Evolutionary conservation across 2,888 invertebrate species (phyloP).

Genomic region (Steinernema carpocapsae): DNA sequence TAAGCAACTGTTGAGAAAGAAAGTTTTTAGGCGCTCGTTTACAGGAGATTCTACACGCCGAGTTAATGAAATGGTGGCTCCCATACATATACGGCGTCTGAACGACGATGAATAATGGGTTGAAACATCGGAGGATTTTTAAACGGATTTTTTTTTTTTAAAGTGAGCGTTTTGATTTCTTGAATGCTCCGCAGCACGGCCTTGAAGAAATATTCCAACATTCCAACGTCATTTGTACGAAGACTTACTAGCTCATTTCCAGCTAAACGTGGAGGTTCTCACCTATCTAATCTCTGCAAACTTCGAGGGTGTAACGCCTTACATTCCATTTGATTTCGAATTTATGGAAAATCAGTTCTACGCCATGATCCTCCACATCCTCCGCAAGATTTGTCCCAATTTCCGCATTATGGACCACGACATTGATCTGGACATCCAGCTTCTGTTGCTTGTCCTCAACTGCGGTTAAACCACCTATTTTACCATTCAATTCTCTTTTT

Average conservation of each 20-base stretch:
- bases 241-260: no score
- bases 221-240: no score
- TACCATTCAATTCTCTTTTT: neutral
- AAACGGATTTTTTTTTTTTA: no score
- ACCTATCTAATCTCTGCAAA: neutral
- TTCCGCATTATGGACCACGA: neutral
- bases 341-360: neutral
- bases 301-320: constrained; percentile 2
- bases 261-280: constrained; percentile 12
- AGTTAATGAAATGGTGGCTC: constrained; percentile 8
- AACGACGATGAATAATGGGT: constrained; percentile 25
- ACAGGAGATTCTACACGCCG: neutral
- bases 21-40: constrained; percentile 3
- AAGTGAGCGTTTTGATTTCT: no score
- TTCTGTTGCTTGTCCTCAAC: neutral
- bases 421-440: neutral
- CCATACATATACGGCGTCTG: constrained; percentile 5
- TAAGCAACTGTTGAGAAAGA: neutral
- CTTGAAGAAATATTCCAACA: no score
- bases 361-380: neutral
- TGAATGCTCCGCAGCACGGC: no score
- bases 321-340: constrained; percentile 11
- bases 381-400: neutral
- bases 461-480: neutral
- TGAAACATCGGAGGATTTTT: neutral